Conservation (phyloP, 1,140 invertebrate genomes). For the Tyrophagus putrescentiae region DNA sequence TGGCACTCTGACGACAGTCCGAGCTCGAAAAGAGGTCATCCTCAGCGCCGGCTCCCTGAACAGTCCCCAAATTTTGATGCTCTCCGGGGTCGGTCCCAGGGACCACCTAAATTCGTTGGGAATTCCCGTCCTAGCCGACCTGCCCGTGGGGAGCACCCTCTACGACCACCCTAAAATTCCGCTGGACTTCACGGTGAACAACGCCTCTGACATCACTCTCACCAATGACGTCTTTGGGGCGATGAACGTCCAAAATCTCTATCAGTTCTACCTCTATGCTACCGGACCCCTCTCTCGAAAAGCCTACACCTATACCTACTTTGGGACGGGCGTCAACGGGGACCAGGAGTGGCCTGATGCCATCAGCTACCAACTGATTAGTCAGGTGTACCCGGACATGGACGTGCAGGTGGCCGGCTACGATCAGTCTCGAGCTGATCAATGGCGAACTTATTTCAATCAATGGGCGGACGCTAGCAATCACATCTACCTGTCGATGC, state of each 20-base stretch:
- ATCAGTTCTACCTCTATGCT: not conserved
- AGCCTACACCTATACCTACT: not conserved
- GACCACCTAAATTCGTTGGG: constrained; percentile 35
- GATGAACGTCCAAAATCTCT: not conserved
- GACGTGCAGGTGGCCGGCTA: not conserved
- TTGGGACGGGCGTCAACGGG: not conserved
- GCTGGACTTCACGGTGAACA: not conserved
- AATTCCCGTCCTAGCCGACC: constrained; percentile 30
- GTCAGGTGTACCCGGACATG: not conserved
- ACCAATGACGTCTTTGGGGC: constrained; percentile 24
- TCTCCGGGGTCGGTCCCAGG: constrained; percentile 72
- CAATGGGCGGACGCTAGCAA: not conserved
- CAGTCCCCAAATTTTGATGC: constrained; percentile 64
- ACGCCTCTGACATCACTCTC: not conserved
- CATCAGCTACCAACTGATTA: not conserved
- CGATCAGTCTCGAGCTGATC: not conserved
- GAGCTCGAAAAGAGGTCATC: constrained; percentile 57
- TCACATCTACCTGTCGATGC: constrained; percentile 32
- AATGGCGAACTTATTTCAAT: not conserved
- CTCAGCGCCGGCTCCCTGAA: constrained; percentile 63
- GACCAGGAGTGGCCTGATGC: not conserved
- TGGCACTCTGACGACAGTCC: no score
- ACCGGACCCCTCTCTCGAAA: not conserved
- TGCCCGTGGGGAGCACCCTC: constrained; percentile 38
- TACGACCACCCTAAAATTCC: constrained; percentile 36